Evolutionary conservation across 2,113 vertebrate genomes (phyloP).

Genomic region (Podocnemis expansa): DNA sequence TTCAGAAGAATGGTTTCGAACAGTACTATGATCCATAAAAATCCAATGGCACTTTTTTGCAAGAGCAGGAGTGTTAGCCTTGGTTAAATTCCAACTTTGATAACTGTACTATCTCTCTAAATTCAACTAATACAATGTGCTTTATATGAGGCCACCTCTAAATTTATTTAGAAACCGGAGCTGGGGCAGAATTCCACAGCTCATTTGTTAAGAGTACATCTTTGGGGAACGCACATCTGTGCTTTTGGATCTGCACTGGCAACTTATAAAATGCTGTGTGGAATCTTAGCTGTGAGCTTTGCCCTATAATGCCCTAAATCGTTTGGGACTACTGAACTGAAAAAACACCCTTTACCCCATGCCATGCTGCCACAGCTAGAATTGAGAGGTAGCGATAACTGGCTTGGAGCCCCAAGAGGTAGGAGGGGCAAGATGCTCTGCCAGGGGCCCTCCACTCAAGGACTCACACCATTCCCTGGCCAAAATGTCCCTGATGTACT

Average conservation of each 20-base stretch:
- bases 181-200: neutral
- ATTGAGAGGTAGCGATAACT: fast-evolving
- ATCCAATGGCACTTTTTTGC: neutral
- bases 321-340: neutral
- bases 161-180: neutral
- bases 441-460: neutral
- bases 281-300: neutral
- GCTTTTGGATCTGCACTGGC: neutral
- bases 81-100: neutral
- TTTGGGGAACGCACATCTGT: neutral
- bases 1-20: neutral
- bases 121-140: neutral
- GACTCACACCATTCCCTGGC: neutral
- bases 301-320: neutral
- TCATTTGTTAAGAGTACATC: neutral
- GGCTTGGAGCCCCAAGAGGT: neutral
- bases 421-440: neutral
- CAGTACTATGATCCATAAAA: neutral
- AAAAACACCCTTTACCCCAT: neutral
- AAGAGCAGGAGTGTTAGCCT: neutral
- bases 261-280: neutral
- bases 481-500: neutral
- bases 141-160: neutral
- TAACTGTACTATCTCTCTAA: neutral
- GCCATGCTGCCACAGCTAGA: neutral